Conservation (phyloP, 2,113 vertebrate species). For the Perccottus glenii region DNA sequence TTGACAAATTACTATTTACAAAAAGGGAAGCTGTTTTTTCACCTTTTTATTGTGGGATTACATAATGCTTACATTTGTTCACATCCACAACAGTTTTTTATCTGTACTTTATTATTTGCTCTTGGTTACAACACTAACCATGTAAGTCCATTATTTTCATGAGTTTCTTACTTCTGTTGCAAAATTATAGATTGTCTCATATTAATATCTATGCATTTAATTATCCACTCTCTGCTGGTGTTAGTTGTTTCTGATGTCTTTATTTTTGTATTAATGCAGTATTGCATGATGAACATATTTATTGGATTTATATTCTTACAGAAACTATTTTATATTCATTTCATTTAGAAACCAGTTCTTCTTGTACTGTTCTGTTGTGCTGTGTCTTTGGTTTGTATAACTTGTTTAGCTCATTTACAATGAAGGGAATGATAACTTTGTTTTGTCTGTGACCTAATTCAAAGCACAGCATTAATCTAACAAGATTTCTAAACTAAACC, state of each 20-base stretch:
- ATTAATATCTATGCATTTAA: slow-evolving; percentile 47
- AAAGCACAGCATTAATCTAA: slow-evolving; percentile 11
- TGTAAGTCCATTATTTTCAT: background rate
- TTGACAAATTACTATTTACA: background rate
- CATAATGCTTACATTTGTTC: background rate
- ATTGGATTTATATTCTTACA: slow-evolving; percentile 64
- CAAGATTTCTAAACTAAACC: slow-evolving; percentile 33
- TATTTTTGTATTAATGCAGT: slow-evolving; percentile 70
- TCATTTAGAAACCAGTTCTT: slow-evolving; percentile 25
- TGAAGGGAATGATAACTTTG: slow-evolving; percentile 22
- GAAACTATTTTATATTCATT: slow-evolving; percentile 53
- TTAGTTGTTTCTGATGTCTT: slow-evolving; percentile 37
- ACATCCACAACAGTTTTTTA: background rate
- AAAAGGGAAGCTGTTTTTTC: background rate
- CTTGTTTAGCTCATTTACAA: slow-evolving; percentile 18
- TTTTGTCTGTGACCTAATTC: slow-evolving; percentile 11
- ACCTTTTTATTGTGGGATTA: background rate
- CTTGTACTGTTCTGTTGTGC: slow-evolving; percentile 14
- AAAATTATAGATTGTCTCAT: slow-evolving; percentile 12
- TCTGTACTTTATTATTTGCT: background rate
- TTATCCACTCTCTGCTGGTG: slow-evolving; percentile 28
- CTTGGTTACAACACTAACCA: background rate
- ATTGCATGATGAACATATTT: slow-evolving; percentile 61
- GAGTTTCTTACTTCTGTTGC: slow-evolving; percentile 10
- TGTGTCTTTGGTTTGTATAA: slow-evolving; percentile 14